Base-by-base conservation (phyloP, 1,140 invertebrate genomes). In the Bombus breviceps region DNA sequence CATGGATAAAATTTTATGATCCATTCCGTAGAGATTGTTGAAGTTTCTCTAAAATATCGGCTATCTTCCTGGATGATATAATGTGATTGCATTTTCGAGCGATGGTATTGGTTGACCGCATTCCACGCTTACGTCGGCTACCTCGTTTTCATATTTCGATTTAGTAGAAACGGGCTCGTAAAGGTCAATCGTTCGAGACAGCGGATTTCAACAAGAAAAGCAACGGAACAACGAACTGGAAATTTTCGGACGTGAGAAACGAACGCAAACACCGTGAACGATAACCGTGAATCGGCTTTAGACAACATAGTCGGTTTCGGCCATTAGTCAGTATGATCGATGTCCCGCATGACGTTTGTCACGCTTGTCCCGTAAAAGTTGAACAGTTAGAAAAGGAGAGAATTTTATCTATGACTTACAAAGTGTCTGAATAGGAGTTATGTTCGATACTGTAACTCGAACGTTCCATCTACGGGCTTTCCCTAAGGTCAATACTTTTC, bases 281-380 rank as follows among this genome's bases (percentile, higher is more conserved):
- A 18, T 43, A 43, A 71, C 22, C 69, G 69, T 71, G 69, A 71
- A 71, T 28, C 69, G 69, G 47, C 47, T 53, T 53, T 53, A 53
- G 18, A 53, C 47, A 53, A 53, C 47, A 71, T 39, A 18, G 25
- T 41, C 10, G 41, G 41, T 71, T 41, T 71, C 37, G 12, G 39
- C 12, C 37, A 39, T 71, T 71, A 41, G 39, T n/a, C 37, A n/a
- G 12, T 71, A 15, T 71, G 69, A 71, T 41, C 4, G 25, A 71
- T 71, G 37, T n/a, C 69, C 69, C 69, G 69, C 39, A 41, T 41
- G 37, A 53, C 47, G 47, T 53, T 53, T 53, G 47, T 53, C 47
- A 71, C 68, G 37, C 10, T 37, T 71, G 69, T 71, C 39, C 69
- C 25, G 37, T 25, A 71, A 71, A 71, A 71, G 37, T 71, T 41